These are phyloP conservation scores for Drosophila aldrichi DNA, from an alignment of 2,888 invertebrate species.

Conservation along the genomic window DNA sequence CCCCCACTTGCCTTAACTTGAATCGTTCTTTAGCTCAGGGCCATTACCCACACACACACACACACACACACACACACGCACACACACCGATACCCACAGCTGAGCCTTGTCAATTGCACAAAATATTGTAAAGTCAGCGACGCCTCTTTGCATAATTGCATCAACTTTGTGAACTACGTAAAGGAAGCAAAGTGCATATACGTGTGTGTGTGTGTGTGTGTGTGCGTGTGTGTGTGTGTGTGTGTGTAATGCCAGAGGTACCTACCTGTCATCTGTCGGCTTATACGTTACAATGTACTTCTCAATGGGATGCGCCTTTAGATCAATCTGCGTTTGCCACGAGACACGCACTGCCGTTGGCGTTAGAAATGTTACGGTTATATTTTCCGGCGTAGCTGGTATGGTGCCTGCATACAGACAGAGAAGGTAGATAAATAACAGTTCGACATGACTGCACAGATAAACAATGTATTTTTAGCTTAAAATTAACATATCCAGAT, in stretches of 20 bases:
- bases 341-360: slow-evolving; percentile 94
- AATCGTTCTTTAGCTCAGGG: slow-evolving; percentile 74
- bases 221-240: neutral
- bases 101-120: slow-evolving; percentile 72
- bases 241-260: slow-evolving; percentile 61
- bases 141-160: slow-evolving; percentile 59
- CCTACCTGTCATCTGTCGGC: slow-evolving; percentile 95
- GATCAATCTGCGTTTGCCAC: slow-evolving; percentile 93
- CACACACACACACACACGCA: slow-evolving; percentile 15
- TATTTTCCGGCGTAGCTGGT: slow-evolving; percentile 93
- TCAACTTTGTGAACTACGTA: slow-evolving; percentile 22
- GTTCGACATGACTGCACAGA: neutral
- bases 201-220: neutral
- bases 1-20: slow-evolving; percentile 22
- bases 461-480: neutral
- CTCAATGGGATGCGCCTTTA: slow-evolving; percentile 88
- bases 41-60: slow-evolving; percentile 46
- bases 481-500: neutral
- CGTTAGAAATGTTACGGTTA: slow-evolving; percentile 94
- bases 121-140: slow-evolving; percentile 46
- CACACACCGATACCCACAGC: slow-evolving; percentile 12
- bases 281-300: slow-evolving; percentile 97
- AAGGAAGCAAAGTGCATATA: neutral
- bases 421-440: neutral
- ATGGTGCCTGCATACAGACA: slow-evolving; percentile 88